Base-by-base conservation (phyloP, 2,888 invertebrate species). In the Choreutis nemorana region DNA sequence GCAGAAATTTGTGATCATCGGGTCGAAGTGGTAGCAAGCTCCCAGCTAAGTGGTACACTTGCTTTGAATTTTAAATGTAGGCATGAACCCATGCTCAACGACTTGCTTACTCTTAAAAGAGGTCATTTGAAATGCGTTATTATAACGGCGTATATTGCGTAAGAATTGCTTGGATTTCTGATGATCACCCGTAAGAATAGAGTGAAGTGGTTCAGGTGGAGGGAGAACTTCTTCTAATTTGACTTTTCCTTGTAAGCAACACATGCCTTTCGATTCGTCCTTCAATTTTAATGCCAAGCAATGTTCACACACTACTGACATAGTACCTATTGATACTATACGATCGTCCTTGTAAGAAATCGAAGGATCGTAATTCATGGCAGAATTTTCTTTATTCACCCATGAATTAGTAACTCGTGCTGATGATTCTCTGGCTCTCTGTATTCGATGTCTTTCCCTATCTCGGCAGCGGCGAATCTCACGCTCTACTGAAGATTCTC, bases 61-160 rank as follows among this genome's bases (percentile, higher is more conserved):
- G 39, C 25, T 36, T 33, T 40, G 36, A 22, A 44, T 27, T 37
- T 40, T 39, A 36, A 44, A 39, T 31, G 39, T 42, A 24, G 37
- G 37, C 40, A 40, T 42, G n/a, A 37, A 45, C 2, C 36, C 29
- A 27, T 31, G 26, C 29, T 40, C 38, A 31, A 36, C 31, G 9
- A 45, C 30, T 36, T 40, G 35, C 26, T 37, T 35, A 31, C 32
- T 32, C 23, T 31, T 30, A 23, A 44, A 45, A 33, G 42, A 44
- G 14, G 37, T 42, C 42, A 46, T 44, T 30, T 42, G 43, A 37
- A 44, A 42, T 28, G 37, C 35, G 28, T 30, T 37, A 34, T 45
- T 45, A 36, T 44, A 46, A 29, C 29, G 33, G 21, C 39, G 39
- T 14, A 44, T 37, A 35, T 34, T 36, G 23, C 21, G 20, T 26